Percentiles rank a stretch among this genome's conserved stretches.
Evolutionary conservation across 2,113 vertebrate genomes (phyloP).

Genomic region (Xiphorhynchus elegans): DNA sequence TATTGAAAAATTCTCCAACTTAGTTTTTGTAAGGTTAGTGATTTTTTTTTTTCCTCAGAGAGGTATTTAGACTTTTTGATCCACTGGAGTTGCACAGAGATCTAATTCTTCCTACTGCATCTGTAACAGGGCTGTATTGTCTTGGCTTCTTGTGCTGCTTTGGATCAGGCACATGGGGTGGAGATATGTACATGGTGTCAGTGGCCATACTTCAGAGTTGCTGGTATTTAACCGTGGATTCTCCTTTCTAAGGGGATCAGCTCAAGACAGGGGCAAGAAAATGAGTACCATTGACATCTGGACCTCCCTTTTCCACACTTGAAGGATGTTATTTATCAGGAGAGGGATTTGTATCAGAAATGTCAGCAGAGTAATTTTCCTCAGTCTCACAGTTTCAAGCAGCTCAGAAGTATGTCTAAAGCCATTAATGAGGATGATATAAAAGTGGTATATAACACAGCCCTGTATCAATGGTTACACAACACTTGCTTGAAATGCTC

Average conservation of each 20-base stretch:
- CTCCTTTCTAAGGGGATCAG: not conserved
- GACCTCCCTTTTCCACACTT: not conserved
- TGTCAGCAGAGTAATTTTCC: not conserved
- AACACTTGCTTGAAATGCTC: not conserved
- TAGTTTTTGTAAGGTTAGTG: not conserved
- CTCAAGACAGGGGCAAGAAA: not conserved
- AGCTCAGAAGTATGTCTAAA: not conserved
- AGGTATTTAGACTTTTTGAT: not conserved
- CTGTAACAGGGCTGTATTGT: rapidly evolving
- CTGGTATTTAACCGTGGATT: not conserved
- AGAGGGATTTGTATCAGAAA: not conserved
- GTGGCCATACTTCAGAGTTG: not conserved
- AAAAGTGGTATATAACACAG: not conserved
- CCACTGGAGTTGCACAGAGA: not conserved
- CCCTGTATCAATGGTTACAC: not conserved
- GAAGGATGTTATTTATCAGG: not conserved
- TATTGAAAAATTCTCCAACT: not conserved
- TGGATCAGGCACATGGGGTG: not conserved
- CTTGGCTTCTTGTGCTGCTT: not conserved
- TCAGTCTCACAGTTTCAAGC: not conserved
- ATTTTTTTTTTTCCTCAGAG: not conserved
- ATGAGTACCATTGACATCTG: rapidly evolving
- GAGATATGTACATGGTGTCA: not conserved
- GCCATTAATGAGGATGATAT: not conserved
- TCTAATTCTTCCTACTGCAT: not conserved